Conservation (phyloP, 2,797 vertebrate genomes). For the Oryzias dopingdopingensis region DNA sequence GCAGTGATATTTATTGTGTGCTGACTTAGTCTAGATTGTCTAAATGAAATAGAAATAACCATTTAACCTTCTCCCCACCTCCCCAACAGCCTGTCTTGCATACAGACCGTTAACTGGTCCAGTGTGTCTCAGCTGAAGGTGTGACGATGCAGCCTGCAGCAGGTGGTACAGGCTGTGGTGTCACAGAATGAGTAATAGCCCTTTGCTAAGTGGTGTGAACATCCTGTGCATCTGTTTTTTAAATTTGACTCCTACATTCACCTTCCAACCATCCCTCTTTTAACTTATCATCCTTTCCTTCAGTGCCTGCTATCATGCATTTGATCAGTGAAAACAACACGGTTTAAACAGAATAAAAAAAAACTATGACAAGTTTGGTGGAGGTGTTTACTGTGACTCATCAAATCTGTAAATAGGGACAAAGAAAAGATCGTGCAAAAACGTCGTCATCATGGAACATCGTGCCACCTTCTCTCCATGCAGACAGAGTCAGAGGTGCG, state of each 20-base stretch:
- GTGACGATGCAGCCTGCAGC: slow-evolving; percentile 15
- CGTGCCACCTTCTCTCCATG: slow-evolving; percentile 15
- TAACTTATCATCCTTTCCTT: background rate
- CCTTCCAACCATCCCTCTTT: background rate
- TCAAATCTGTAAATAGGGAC: slow-evolving; percentile 3
- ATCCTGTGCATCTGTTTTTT: slow-evolving; percentile 28
- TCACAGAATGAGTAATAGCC: slow-evolving; percentile 29
- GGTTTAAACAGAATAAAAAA: too few species aligned
- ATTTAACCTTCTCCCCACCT: background rate
- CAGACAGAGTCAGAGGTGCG: slow-evolving; percentile 18
- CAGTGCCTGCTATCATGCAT: background rate
- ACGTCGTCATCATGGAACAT: slow-evolving; percentile 27
- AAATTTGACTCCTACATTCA: slow-evolving; percentile 4
- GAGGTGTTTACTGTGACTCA: slow-evolving; percentile 30
- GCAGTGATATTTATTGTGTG: too few species aligned
- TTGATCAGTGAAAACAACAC: background rate
- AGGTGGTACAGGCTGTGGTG: slow-evolving; percentile 17
- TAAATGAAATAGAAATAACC: too few species aligned
- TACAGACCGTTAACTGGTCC: background rate
- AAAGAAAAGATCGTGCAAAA: slow-evolving; percentile 20
- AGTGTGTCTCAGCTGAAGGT: slow-evolving; percentile 26
- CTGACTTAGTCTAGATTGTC: too few species aligned
- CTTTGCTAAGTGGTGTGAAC: slow-evolving; percentile 25
- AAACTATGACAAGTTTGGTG: background rate
- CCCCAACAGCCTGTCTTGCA: background rate